Evolutionary conservation across 1,140 invertebrate genomes (phyloP), one percentile per base, ranked within the genome.

Genomic region (Neotoxoptera formosana): DNA sequence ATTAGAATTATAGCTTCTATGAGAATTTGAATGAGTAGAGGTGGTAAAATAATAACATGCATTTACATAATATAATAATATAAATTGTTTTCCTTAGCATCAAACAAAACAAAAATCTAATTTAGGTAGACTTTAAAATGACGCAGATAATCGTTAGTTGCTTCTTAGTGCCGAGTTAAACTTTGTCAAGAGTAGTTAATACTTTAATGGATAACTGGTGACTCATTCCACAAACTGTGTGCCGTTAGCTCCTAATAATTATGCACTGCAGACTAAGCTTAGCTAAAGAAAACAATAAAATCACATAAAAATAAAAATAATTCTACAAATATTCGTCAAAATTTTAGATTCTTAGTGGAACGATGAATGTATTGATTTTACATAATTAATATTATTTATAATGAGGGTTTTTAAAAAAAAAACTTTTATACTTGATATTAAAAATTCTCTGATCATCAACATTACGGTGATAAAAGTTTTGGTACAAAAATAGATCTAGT

Each of bases 161-260:
- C 47, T 51, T 88, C 20, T 51, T 88, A 51, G 47, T 88, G 47
- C 47, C 0, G 17, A 48, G 47, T 88, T 88, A 51, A 88, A 88
- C 47, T 51, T 88, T 88, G 30, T 88, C 86, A 34, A 48, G 30
- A 88, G 30, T 88, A 51, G 47, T 88, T 88, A 51, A 51, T 34
- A 88, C 47, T 88, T 88, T 51, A 88, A 88, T 51, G 86, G 47
- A 86, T 86, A 45, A 45, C 41, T 86, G 23, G 83, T 86, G 41
- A 88, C 86, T 88, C 30, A 48, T 88, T 88, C 17, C 20, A 88
- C 17, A 34, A 51, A 87, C 47, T 51, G 47, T 30, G 17, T 23
- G 17, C 30, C 41, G 6, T 47, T 88, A 88, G 83, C 8, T 47
- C 23, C 30, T 34, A 88, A 48, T n/a, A 14, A 48, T 48, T 87